Percentiles rank a stretch among this genome's conserved stretches.
Evolutionary conservation across 2,797 vertebrate species (phyloP).

Genomic region (Pangasius krempfi): DNA sequence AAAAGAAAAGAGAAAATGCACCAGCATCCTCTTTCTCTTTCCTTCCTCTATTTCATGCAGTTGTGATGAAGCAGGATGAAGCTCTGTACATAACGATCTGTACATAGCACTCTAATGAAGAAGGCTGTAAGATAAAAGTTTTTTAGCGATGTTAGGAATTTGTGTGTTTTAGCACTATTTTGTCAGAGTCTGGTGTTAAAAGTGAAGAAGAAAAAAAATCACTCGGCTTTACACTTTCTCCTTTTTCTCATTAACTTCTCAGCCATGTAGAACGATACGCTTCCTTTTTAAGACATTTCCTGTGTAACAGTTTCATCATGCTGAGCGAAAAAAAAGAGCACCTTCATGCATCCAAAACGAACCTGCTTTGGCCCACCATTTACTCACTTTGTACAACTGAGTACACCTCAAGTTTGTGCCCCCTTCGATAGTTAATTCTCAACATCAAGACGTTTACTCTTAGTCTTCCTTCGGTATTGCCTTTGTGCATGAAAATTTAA

Average conservation of each 20-base stretch:
- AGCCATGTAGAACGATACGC: not conserved
- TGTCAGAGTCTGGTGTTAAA: not conserved
- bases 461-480: not conserved
- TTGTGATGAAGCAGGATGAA: slow-evolving; percentile 50
- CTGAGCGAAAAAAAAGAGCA: not conserved
- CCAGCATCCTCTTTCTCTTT: slow-evolving; percentile 61
- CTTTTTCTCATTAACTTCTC: slow-evolving; percentile 4
- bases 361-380: not conserved
- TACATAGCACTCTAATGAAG: not conserved
- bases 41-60: slow-evolving; percentile 59
- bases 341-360: not conserved
- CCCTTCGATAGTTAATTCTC: not conserved
- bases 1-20: not conserved
- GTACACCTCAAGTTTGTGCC: not conserved
- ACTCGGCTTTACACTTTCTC: not conserved
- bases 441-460: not conserved
- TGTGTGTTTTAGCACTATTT: not conserved
- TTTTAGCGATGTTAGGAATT: not conserved
- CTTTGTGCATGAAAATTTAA: not conserved
- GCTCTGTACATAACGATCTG: not conserved
- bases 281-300: slow-evolving; percentile 48
- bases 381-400: not conserved
- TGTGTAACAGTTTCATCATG: slow-evolving; percentile 6
- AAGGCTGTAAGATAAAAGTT: not conserved
- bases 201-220: no score